A percentile compares a stretch with the other conserved stretches of the same genome.
Evolutionary conservation across 2,113 vertebrate species (phyloP).

Genomic region (Xiphophorus couchianus): DNA sequence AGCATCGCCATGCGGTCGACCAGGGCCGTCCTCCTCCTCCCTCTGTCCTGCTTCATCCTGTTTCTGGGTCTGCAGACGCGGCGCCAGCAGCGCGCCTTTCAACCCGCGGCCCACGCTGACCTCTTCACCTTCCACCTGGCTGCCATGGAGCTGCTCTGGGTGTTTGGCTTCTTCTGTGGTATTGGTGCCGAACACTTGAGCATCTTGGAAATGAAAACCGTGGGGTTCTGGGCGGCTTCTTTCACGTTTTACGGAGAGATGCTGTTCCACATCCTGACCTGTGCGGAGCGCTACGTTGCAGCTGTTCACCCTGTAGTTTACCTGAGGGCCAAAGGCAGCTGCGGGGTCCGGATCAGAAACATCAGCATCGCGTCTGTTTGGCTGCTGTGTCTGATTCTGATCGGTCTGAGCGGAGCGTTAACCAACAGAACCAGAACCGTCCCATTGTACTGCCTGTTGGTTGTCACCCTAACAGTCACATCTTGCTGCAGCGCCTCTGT

Average conservation of each 20-base stretch:
- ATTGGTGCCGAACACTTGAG: accelerated
- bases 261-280: constrained; percentile 10
- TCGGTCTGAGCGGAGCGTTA: accelerated
- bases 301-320: constrained; percentile 38
- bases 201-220: accelerated
- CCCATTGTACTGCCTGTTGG: neutral
- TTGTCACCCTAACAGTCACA: neutral
- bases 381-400: constrained; percentile 1
- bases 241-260: neutral
- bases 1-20: too few species aligned
- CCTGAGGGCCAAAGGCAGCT: neutral
- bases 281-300: constrained; percentile 37
- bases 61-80: neutral
- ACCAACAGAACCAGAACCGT: too few species aligned
- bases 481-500: neutral
- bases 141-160: neutral
- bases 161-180: accelerated
- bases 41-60: constrained; percentile 14
- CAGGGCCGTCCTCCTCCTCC: neutral
- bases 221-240: too few species aligned
- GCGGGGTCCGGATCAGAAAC: constrained; percentile 18
- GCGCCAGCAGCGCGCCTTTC: neutral
- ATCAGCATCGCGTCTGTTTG: neutral
- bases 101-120: constrained; percentile 19
- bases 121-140: constrained; percentile 25